Percentiles rank a stretch among this genome's conserved stretches.
Evolutionary conservation across 2,797 vertebrate genomes (phyloP).

Genomic region (Gymnodraco acuticeps): DNA sequence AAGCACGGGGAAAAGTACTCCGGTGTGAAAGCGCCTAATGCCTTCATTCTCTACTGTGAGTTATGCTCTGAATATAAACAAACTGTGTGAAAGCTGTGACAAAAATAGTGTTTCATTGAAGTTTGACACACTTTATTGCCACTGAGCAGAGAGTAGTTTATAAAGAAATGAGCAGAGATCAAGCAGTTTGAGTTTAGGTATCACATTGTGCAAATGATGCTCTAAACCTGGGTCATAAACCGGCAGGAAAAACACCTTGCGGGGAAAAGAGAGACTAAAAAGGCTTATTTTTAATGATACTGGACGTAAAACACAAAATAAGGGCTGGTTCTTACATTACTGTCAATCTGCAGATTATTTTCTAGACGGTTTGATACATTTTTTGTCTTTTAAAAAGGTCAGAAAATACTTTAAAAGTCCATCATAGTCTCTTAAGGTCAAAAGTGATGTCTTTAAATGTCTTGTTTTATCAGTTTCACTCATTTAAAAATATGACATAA

Average conservation of each 20-base stretch:
- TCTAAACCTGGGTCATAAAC: conserved; percentile 1
- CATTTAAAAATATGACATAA: no score
- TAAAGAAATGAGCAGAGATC: not conserved
- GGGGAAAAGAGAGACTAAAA: not conserved
- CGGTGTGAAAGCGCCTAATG: not conserved
- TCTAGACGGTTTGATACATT: no score
- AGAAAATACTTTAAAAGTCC: no score
- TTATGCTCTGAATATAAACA: conserved; percentile 9
- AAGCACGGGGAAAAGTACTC: no score
- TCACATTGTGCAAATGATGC: not conserved
- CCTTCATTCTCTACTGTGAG: not conserved
- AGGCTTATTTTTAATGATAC: not conserved
- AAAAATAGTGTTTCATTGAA: conserved; percentile 25
- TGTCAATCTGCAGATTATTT: no score
- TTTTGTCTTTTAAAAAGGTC: no score
- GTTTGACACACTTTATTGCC: conserved; percentile 30
- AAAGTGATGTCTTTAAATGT: no score
- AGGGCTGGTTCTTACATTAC: no score
- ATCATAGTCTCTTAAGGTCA: no score
- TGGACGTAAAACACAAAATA: not conserved
- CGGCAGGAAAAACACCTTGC: not conserved
- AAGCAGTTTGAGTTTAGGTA: no score
- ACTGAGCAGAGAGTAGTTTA: not conserved
- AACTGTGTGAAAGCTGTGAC: conserved; percentile 1
- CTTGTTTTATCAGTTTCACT: no score